Base-by-base conservation (phyloP, 1,140 invertebrate genomes). In the Helicorthomorpha holstii region DNA sequence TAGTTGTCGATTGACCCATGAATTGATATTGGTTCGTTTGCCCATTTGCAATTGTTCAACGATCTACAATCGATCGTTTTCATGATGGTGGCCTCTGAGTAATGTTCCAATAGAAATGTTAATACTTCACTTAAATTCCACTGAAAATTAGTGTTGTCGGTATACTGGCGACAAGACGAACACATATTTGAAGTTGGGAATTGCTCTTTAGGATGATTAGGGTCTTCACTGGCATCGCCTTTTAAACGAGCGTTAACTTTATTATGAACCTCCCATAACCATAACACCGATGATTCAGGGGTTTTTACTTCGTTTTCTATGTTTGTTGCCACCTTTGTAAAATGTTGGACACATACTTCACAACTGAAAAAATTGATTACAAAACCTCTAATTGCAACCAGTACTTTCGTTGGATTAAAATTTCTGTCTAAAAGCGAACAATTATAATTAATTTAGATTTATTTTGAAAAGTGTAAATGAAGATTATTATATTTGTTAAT, bases 221-320 rank as follows among this genome's bases (percentile, higher is more conserved):
- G 90, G 72, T 98, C 95, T 67, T 97, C 92, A 12, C 85, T 90
- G 1, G 69, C 46, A 65, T 95, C 87, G 0, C 85, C 83, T 27
- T 82, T 74, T 16, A 98, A 66, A 56, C 93, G 75, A 55, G 81
- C 70, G 65, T 98, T 99, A 0, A 91, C 92, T 66, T 82, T 78
- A 68, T 98, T 98, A 63, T 98, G 93, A 1, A 88, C 83, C 50
- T 73, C 73, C 95, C 95, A 99, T 2, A 98, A 66, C 90, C 92
- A 98, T 4, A 97, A 60, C 0, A 96, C 77, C 19, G 80, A 75
- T 45, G 89, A 83, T 48, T 85, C 74, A 53, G 75, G 72, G 43
- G 73, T 75, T 24, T 70, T 67, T 0, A 92, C 78, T 54, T 80
- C 74, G 55, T 75, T 74, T 50, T 84, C 72, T 58, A 81, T 73